A percentile compares a stretch with the other conserved stretches of the same genome.
These are phyloP conservation scores for Trissonchulus latispiculum DNA, from an alignment of 2,888 invertebrate species.

Conservation along the genomic window DNA sequence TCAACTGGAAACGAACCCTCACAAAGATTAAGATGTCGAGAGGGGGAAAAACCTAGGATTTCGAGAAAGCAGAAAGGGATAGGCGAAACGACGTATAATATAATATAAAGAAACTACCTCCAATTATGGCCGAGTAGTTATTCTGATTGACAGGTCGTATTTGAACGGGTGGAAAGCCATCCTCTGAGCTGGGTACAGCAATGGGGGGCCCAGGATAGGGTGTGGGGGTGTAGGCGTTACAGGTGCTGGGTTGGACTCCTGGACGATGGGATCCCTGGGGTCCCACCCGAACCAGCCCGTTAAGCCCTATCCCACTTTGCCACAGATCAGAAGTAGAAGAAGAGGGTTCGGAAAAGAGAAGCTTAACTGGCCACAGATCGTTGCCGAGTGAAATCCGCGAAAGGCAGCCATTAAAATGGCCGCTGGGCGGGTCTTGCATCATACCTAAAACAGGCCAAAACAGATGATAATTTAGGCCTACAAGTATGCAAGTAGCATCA, in stretches of 20 bases:
- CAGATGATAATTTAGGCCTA: too few species aligned
- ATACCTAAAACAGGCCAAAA: not conserved
- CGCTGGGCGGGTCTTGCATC: not conserved
- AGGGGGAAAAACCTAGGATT: too few species aligned
- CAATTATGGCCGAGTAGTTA: constrained; percentile 11
- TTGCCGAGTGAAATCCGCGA: not conserved
- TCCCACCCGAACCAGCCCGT: not conserved
- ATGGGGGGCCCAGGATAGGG: not conserved
- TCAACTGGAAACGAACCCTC: too few species aligned
- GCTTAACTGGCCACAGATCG: not conserved
- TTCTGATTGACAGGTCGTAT: constrained; percentile 9
- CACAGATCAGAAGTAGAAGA: too few species aligned
- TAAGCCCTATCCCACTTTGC: too few species aligned
- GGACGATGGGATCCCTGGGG: not conserved
- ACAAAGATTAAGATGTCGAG: too few species aligned
- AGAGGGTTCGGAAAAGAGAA: not conserved
- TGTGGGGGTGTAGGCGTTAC: not conserved
- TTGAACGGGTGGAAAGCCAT: not conserved
- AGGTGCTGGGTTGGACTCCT: not conserved
- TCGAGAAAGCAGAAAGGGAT: too few species aligned
- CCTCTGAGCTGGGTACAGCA: not conserved
- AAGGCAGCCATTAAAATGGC: not conserved
- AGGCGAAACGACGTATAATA: too few species aligned
- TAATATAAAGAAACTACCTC: too few species aligned
- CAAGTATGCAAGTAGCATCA: too few species aligned